Evolutionary conservation across 2,888 invertebrate genomes (phyloP), one percentile per base, ranked within the genome.

Genomic region (Cephalotes varians): DNA sequence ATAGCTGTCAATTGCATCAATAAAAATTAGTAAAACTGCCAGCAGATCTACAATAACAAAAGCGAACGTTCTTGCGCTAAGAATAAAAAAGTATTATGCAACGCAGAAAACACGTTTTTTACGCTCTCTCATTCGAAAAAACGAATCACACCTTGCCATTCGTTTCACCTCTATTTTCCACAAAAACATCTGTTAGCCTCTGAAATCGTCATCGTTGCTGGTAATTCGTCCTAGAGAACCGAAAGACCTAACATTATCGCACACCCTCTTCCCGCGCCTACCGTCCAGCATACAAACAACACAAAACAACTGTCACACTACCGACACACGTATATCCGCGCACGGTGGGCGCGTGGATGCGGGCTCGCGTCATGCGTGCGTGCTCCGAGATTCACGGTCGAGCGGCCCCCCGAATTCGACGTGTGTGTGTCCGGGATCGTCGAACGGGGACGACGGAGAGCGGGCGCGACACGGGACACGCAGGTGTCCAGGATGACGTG

Each of bases 231-330:
- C 37, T 2, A 40, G 1, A 37, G n/a, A 34, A 37, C 15, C 37
- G 51, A 67, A 49, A 34, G 12, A 15, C 21, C 15, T 51, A 37
- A 15, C 15, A 67, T 37, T 67, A 51, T 67, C 25, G 69, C n/a
- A 12, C 12, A 25, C 3, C 40, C n/a, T 37, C 37, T n/a, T 9
- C 21, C 6, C 73, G 31, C 21, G n/a, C 28, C 28, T 21, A 9
- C 7, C 9, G 12, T 12, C n/a, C 25, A 18, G 28, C 34, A 34
- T 7, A 21, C 31, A 65, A 76, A 40, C 65, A 76, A 76, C 34
- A 62, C 69, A 51, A 28, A 65, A 65, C 49, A 76, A 76, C 31
- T 76, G n/a, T 76, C 67, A 40, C 65, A 51, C 12, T 18, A n/a
- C 28, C 10, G 49, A 76, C 21, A 31, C 7, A 12, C 10, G 10